Base-by-base conservation (phyloP, 2,797 vertebrate species). In the Helostoma temminkii region DNA sequence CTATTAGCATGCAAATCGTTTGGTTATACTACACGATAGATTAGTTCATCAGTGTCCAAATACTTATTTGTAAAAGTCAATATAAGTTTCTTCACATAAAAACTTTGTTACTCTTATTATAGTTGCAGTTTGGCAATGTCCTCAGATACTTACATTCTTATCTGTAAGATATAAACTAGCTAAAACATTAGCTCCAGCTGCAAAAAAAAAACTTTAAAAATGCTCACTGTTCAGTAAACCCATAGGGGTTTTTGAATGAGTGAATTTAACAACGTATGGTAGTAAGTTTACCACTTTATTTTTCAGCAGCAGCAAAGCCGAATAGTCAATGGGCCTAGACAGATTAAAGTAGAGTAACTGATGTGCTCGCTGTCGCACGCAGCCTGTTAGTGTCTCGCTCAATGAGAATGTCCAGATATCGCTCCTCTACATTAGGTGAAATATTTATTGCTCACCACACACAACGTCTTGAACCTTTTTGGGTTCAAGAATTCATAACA, bases 1-100 rank as follows among this genome's bases (percentile, higher is more conserved):
- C 30, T 19, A 78, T 86, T 81, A 78, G 54, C 56, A 84, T 88
- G 80, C 53, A 88, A 74, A 87, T 76, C 72, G 54, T 16, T 57
- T 54, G 16, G 43, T 78, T 78, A 56, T 74, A 62, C 50, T 61
- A 34, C 47, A 36, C 42, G 47, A 34, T 42, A 34, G 39, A 81
- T 78, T 58, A 64, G 70, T 61, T 81, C n/a, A 56, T 74, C 46
- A 58, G 24, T 28, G 49, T 84, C 59, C 75, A 74, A 55, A 81
- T 75, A 15, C 53, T 7, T 57, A 21, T 73, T 61, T 60, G 22
- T 25, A 3, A 47, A 66, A 53, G 71, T 74, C 24, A 24, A n/a
- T n/a, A n/a, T n/a, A n/a, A n/a, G 39, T 49, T 57, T 74, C 15
- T n/a, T 46, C 26, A 18, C 14, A 41, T 26, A 22, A 37, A 66